phyloP scores from a whole-genome alignment of 2,888 invertebrate genomes.

The Leptopilina myrica region DNA sequence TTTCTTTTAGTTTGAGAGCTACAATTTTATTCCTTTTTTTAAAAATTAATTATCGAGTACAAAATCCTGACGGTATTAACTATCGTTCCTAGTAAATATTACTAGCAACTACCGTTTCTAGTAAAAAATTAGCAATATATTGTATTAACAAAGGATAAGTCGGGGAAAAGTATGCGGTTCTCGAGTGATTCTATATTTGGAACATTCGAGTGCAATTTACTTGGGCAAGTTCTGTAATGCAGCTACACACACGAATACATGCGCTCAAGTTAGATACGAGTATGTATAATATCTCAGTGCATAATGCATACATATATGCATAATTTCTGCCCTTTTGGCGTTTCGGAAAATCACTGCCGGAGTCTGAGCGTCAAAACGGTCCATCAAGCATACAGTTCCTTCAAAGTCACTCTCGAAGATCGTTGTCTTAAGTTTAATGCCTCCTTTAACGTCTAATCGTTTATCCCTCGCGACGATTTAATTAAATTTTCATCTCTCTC shows the following conservation, averaged over 20 bases:
- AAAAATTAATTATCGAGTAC: too few relatives aligned
- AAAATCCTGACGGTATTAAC: too few relatives aligned
- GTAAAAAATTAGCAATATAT: background rate
- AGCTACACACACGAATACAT: conserved; percentile 28
- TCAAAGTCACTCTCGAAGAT: background rate
- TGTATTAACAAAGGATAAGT: conserved; percentile 7
- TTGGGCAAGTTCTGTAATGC: conserved; percentile 53
- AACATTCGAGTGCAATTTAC: conserved; percentile 49
- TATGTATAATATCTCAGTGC: conserved; percentile 57
- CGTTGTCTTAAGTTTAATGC: conserved; percentile 18
- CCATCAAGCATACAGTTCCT: background rate
- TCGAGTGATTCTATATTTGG: conserved; percentile 41
- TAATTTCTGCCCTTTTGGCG: conserved; percentile 58
- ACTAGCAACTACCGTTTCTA: too few relatives aligned
- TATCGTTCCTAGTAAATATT: too few relatives aligned
- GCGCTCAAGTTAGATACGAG: conserved; percentile 52
- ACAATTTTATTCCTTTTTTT: too few relatives aligned
- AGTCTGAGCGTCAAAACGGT: conserved; percentile 28
- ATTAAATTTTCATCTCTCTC: conserved; percentile 16
- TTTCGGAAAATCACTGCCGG: conserved; percentile 56
- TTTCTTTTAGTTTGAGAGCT: too few relatives aligned
- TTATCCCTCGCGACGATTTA: conserved; percentile 9
- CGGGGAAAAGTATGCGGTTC: conserved; percentile 15
- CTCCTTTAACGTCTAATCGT: conserved; percentile 24
- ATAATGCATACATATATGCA: conserved; percentile 50